Conservation (phyloP, 1,140 invertebrate species). For the Schlechtendalia chinensis region DNA sequence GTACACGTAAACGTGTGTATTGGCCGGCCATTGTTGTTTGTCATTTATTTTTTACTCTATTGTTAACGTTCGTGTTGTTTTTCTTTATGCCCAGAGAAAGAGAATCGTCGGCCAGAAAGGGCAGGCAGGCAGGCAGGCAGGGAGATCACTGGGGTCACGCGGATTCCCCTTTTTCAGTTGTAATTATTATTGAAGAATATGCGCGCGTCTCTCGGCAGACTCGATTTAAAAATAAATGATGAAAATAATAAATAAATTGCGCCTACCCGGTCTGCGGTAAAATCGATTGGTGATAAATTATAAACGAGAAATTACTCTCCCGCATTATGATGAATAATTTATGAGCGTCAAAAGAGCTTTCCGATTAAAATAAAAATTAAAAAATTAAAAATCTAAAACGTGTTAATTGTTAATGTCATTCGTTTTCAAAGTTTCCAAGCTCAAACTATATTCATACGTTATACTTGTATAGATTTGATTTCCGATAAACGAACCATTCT, state of each 20-base stretch:
- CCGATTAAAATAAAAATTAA: too few relatives aligned
- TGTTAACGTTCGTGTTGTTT: constrained; percentile 17
- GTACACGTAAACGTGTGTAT: not conserved
- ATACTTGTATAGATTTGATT: not conserved
- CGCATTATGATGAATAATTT: constrained; percentile 21
- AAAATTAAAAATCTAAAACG: constrained; percentile 1
- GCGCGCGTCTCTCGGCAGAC: too few relatives aligned
- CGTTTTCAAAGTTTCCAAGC: not conserved
- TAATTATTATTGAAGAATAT: constrained; percentile 26
- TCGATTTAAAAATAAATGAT: not conserved
- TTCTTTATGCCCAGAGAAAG: not conserved
- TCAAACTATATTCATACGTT: not conserved
- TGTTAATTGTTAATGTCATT: constrained; percentile 38
- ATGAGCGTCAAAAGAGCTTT: not conserved
- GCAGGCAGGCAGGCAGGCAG: not conserved
- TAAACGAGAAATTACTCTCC: constrained; percentile 20
- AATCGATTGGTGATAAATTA: constrained; percentile 31
- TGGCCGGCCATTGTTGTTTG: constrained; percentile 26
- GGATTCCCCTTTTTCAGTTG: constrained; percentile 4
- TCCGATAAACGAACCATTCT: not conserved
- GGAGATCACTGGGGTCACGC: not conserved
- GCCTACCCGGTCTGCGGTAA: not conserved
- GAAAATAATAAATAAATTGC: constrained; percentile 19
- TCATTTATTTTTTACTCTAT: constrained; percentile 29
- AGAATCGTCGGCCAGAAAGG: not conserved